Evolutionary conservation across 2,888 invertebrate genomes (phyloP).

Genomic region (Lamellibrachia columna): DNA sequence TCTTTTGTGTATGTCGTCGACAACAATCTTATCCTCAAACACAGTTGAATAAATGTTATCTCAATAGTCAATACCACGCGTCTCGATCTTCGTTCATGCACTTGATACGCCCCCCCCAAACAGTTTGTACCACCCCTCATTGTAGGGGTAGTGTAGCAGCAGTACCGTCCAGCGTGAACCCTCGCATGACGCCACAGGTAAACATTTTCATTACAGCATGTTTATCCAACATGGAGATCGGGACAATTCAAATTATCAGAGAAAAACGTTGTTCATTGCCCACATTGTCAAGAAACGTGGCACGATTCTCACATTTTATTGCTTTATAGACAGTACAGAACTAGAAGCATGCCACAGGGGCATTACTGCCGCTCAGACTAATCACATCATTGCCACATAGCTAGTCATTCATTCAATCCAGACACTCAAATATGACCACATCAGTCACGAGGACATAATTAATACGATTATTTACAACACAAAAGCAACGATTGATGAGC

Average conservation of each 20-base stretch:
- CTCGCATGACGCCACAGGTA: too few relatives aligned
- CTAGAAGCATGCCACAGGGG: background rate
- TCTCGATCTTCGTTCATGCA: too few relatives aligned
- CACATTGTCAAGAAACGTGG: background rate
- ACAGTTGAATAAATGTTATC: too few relatives aligned
- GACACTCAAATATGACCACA: background rate
- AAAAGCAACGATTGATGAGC: background rate
- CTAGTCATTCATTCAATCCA: background rate
- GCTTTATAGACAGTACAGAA: background rate
- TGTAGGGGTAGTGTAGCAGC: too few relatives aligned
- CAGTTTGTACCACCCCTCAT: too few relatives aligned
- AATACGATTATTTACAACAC: constrained; percentile 16
- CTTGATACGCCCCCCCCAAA: too few relatives aligned
- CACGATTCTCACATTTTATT: background rate
- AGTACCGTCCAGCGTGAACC: too few relatives aligned
- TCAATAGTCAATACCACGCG: too few relatives aligned
- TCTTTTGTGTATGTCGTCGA: too few relatives aligned
- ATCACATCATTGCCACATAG: background rate
- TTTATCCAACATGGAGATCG: background rate
- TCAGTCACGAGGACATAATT: background rate
- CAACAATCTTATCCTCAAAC: too few relatives aligned
- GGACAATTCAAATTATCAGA: background rate
- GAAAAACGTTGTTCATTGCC: background rate
- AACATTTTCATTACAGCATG: background rate
- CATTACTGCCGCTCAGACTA: background rate